Percentiles rank a stretch among this genome's conserved stretches.
phyloP scores from a whole-genome alignment of 1,140 invertebrate genomes.

The Diabrotica virgifera region DNA sequence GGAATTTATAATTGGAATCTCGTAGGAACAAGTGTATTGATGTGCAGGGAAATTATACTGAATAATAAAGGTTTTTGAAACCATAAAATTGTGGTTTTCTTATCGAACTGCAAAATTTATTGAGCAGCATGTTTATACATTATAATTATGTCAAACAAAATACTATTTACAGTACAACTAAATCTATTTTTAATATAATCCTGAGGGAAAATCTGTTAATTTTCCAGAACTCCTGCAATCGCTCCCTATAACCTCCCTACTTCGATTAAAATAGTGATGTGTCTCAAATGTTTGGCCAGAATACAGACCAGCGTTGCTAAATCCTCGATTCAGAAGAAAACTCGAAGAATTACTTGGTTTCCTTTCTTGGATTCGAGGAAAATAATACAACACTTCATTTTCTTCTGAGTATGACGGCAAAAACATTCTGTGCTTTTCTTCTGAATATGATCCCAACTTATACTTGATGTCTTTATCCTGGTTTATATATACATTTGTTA shows the following conservation, averaged over 20 bases:
- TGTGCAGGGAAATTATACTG: too few species aligned
- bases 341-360: conserved; percentile 46
- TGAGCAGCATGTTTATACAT: too few species aligned
- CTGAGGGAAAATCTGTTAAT: conserved; percentile 69
- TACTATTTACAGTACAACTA: too few species aligned
- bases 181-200: conserved; percentile 57
- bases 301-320: conserved; percentile 60
- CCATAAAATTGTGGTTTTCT: too few species aligned
- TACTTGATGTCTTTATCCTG: conserved; percentile 24
- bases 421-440: conserved; percentile 47
- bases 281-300: conserved; percentile 54
- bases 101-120: too few species aligned
- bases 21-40: too few species aligned
- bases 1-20: too few species aligned
- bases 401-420: conserved; percentile 35
- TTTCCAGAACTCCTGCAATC: conserved; percentile 51
- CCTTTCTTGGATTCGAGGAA: conserved; percentile 44
- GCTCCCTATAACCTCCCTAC: conserved; percentile 39
- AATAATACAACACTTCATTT: conserved; percentile 41
- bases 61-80: too few species aligned
- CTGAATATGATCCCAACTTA: conserved; percentile 28
- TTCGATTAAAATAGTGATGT: conserved; percentile 47
- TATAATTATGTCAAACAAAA: too few species aligned
- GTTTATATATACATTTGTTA: conserved; percentile 35
- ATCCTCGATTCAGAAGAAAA: conserved; percentile 59